Conservation (phyloP, 2,113 vertebrate genomes). For the Callopanchax toddi region DNA sequence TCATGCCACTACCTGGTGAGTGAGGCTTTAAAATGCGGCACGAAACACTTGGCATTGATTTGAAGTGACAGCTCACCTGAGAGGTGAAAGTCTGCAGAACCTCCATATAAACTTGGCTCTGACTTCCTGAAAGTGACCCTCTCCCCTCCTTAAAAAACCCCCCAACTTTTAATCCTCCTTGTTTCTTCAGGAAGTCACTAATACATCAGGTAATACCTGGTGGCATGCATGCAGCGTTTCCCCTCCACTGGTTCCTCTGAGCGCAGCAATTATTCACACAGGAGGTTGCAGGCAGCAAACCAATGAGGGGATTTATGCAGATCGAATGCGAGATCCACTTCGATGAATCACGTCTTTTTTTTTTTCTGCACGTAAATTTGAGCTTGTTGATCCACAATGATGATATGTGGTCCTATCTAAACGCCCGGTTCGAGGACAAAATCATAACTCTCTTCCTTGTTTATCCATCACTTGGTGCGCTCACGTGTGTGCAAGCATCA, state of each 20-base stretch:
- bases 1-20: conserved; percentile 27
- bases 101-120: conserved; percentile 25
- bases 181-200: conserved; percentile 8
- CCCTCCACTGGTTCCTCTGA: conserved; percentile 43
- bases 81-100: conserved; percentile 20
- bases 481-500: not conserved
- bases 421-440: conserved; percentile 40
- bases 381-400: conserved; percentile 63
- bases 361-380: conserved; percentile 51
- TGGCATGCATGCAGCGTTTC: conserved; percentile 38
- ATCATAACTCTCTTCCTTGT: conserved; percentile 62
- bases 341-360: conserved; percentile 56
- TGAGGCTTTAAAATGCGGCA: conserved; percentile 28
- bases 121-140: conserved; percentile 41
- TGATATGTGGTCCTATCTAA: conserved; percentile 59
- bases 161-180: not conserved
- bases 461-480: conserved; percentile 18
- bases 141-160: not conserved
- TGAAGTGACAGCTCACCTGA: conserved; percentile 41
- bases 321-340: conserved; percentile 48
- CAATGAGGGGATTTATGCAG: conserved; percentile 74
- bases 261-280: conserved; percentile 63
- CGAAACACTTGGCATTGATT: conserved; percentile 20
- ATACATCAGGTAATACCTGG: conserved; percentile 25
- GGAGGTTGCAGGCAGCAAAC: conserved; percentile 54